A percentile compares a stretch with the other conserved stretches of the same genome.
phyloP scores from a whole-genome alignment of 2,888 invertebrate species.

The Pycnomerus fuliginosus region DNA sequence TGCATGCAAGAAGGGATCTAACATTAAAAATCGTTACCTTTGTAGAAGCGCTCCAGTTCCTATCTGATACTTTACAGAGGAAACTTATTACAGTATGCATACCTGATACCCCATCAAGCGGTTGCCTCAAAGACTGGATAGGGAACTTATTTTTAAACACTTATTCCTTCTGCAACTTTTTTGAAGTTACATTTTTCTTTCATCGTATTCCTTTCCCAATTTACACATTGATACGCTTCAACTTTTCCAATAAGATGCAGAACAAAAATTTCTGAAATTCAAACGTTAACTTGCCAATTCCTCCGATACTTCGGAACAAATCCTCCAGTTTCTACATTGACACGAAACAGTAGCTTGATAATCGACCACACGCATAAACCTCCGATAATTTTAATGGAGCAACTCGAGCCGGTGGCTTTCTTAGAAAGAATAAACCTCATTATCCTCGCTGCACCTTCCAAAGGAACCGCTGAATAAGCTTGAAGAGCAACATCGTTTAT shows the following conservation, averaged over 20 bases:
- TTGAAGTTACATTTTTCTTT: slow-evolving; percentile 31
- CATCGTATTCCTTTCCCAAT: slow-evolving; percentile 28
- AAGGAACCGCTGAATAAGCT: slow-evolving; percentile 35
- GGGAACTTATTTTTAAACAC: slow-evolving; percentile 22
- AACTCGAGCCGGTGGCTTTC: slow-evolving; percentile 25
- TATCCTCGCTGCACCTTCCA: slow-evolving; percentile 32
- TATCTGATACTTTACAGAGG: slow-evolving; percentile 28
- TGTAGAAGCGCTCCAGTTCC: slow-evolving; percentile 18
- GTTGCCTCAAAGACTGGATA: slow-evolving; percentile 29
- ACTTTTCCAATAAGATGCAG: slow-evolving; percentile 22
- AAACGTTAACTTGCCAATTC: no score
- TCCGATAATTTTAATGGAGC: no score
- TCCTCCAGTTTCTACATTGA: no score
- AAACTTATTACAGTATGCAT: slow-evolving; percentile 37
- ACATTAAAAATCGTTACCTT: slow-evolving; percentile 22
- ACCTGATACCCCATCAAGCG: slow-evolving; percentile 36
- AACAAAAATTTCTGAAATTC: slow-evolving; percentile 16
- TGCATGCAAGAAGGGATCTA: not conserved
- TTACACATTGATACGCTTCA: slow-evolving; percentile 31
- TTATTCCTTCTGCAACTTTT: slow-evolving; percentile 22
- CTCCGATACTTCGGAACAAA: no score
- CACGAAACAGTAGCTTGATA: no score
- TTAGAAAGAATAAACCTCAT: slow-evolving; percentile 34
- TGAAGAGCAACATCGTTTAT: slow-evolving; percentile 33
- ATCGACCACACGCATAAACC: no score